Evolutionary conservation across 2,888 invertebrate genomes (phyloP), one percentile per base, ranked within the genome.

Genomic region (Taphrorychus bicolor): DNA sequence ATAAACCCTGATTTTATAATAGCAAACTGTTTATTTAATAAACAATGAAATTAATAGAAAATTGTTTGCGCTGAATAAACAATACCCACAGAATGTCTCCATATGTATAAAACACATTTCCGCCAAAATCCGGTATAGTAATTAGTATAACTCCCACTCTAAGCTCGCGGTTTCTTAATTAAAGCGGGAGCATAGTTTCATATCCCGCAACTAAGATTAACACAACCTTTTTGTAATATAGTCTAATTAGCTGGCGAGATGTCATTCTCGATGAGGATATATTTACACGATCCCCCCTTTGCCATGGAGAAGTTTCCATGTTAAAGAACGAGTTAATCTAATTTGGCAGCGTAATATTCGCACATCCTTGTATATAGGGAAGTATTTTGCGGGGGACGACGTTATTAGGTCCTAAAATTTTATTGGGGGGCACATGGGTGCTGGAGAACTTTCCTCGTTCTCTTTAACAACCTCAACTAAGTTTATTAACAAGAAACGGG

Each of bases 191-290:
- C 45, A 45, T 45, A 45, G 45, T 45, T 45, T 17, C 45, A 45
- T 14, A 45, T 45, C 45, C 45, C 45, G 45, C 45, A 45, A 45
- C 45, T 45, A 45, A 45, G 45, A 45, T 45, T 45, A 45, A 45
- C 45, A 45, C 53, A 53, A 53, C 22, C 17, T 54, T 54, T 54
- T 54, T 54, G 40, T 54, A 54, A 54, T 54, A 54, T 32, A 54
- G 14, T 54, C 32, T 54, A 54, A 54, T 54, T 54, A 32, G 32
- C 54, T 54, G 32, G 24, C 14, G 24, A 54, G 32, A 54, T 54
- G 32, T 54, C 54, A 54, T 54, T 54, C 54, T 54, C 54, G 40
- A 54, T 16, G 40, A 54, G 54, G 32, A 32, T 54, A 54, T 54
- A 54, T 54, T 32, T 54, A 32, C 54, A 54, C 32, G 24, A 14